These are phyloP conservation scores for Sphyrna mokarran DNA, from an alignment of 2,113 vertebrate species.

Conservation along the genomic window DNA sequence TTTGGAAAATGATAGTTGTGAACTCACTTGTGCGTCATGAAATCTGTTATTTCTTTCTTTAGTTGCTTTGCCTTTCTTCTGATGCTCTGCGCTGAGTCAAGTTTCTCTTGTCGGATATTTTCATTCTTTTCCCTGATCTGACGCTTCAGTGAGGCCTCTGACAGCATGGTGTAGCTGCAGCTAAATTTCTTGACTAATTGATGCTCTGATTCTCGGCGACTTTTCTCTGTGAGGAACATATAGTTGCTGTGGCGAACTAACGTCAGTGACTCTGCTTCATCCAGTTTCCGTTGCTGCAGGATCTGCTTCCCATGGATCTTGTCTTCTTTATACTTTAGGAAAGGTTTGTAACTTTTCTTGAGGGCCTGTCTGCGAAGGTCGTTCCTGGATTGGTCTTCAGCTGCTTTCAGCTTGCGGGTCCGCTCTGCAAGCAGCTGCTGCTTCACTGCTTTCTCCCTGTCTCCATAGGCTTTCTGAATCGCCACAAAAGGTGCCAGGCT, in stretches of 20 bases:
- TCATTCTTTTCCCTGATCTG: conserved; percentile 38
- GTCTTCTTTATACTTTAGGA: conserved; percentile 40
- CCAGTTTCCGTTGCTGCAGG: conserved; percentile 41
- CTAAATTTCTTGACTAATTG: conserved; percentile 45
- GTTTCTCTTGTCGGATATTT: conserved; percentile 39
- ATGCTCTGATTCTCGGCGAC: conserved; percentile 40
- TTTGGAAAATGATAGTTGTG: not conserved
- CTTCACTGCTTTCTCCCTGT: conserved; percentile 40
- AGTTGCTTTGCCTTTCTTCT: conserved; percentile 37
- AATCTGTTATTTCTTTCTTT: conserved; percentile 37
- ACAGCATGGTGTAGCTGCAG: conserved; percentile 44
- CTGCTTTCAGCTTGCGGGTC: not conserved
- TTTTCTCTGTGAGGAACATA: conserved; percentile 47
- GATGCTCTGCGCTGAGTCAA: not conserved
- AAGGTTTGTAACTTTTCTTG: conserved; percentile 34
- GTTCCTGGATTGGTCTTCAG: conserved; percentile 23
- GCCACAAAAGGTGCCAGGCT: conserved; percentile 42
- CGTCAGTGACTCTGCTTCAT: conserved; percentile 42
- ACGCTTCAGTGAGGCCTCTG: conserved; percentile 41
- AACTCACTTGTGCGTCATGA: conserved; percentile 39
- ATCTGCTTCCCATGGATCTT: not conserved
- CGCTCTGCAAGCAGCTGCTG: conserved; percentile 35
- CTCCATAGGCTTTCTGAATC: conserved; percentile 47
- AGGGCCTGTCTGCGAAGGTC: conserved; percentile 35
- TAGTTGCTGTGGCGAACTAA: conserved; percentile 44